phyloP scores from a whole-genome alignment of 2,797 vertebrate species.

The Otolemur crassicaudatus region DNA sequence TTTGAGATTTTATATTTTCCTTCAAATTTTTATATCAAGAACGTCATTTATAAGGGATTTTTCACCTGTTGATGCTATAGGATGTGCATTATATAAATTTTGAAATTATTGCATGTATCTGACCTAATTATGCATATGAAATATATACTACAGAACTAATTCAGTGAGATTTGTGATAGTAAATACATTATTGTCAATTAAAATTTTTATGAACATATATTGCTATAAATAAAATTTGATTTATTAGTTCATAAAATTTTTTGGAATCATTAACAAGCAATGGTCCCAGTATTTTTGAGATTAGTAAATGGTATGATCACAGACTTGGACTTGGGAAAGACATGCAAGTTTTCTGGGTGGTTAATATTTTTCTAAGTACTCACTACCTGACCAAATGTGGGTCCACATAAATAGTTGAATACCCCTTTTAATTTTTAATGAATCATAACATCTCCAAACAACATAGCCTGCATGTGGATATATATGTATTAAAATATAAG shows the following conservation, averaged over 20 bases:
- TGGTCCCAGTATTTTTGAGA: conserved; percentile 8
- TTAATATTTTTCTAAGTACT: conserved; percentile 30
- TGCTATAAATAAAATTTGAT: conserved; percentile 10
- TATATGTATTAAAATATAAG: background rate
- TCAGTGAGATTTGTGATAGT: background rate
- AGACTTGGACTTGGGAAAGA: background rate
- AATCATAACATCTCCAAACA: background rate
- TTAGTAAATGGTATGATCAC: conserved; percentile 23
- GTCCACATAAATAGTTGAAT: background rate
- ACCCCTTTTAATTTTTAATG: background rate
- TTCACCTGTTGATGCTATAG: background rate
- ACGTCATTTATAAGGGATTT: background rate
- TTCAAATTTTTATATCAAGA: conserved; percentile 12
- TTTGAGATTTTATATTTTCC: conserved; percentile 39
- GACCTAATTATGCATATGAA: conserved; percentile 29
- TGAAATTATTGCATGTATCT: background rate
- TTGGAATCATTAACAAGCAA: background rate
- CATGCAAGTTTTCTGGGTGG: background rate
- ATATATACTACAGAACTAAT: conserved; percentile 6
- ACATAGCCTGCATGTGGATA: background rate
- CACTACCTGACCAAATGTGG: background rate
- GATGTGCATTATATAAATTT: conserved; percentile 16
- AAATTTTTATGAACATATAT: background rate
- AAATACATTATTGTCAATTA: conserved; percentile 8
- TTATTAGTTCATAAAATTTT: conserved; percentile 5